Evolutionary conservation across 1,140 invertebrate species (phyloP).

Genomic region (Luehdorfia chinensis): DNA sequence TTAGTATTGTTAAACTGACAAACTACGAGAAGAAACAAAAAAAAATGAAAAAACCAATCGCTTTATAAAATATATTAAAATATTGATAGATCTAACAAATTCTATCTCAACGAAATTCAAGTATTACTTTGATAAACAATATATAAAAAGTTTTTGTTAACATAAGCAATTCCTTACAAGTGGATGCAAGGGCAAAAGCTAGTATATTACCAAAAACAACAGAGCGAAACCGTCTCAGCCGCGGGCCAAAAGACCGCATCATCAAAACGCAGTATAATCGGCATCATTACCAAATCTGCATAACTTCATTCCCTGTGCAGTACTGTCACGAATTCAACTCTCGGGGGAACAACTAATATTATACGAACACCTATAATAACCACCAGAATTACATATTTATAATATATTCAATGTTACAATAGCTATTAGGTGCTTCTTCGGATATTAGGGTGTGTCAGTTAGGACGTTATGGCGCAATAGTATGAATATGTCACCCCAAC

Average conservation of each 20-base stretch:
- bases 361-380: conserved; percentile 30
- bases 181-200: too few species aligned
- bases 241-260: conserved; percentile 28
- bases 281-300: conserved; percentile 65
- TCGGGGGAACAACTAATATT: conserved; percentile 31
- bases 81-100: too few species aligned
- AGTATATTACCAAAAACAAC: too few species aligned
- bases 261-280: conserved; percentile 47
- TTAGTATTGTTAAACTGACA: too few species aligned
- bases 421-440: conserved; percentile 19
- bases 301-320: conserved; percentile 57
- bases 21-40: too few species aligned
- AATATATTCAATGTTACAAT: conserved; percentile 14
- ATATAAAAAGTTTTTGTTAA: too few species aligned
- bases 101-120: too few species aligned
- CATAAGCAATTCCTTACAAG: too few species aligned
- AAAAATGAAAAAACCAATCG: too few species aligned
- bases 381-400: conserved; percentile 8
- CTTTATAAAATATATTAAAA: too few species aligned
- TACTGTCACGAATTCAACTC: conserved; percentile 51
- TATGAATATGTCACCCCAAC: conserved; percentile 51
- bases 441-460: not conserved
- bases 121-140: too few species aligned
- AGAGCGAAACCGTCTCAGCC: too few species aligned
- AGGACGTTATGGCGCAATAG: conserved; percentile 14